Base-by-base conservation (phyloP, 2,888 invertebrate species). In the Cerastis leucographa region DNA sequence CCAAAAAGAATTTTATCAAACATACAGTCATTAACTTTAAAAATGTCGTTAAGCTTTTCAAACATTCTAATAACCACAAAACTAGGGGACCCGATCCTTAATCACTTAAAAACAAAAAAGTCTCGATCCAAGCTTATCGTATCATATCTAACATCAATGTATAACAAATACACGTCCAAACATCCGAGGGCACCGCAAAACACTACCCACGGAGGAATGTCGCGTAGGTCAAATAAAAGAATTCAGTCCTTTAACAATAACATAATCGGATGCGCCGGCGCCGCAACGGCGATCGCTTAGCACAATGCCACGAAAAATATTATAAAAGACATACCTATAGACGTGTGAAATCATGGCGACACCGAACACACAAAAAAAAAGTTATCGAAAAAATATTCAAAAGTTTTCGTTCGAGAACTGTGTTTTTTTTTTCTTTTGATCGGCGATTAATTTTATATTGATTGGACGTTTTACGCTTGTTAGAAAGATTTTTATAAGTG, bases 211-310 rank as follows among this genome's bases (percentile, higher is more conserved):
- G 85, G 86, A 91, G 88, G 94, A 94, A 94, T 93, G 93, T 93
- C 94, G 92, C 93, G 92, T 94, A 93, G 94, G 93, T 95, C 94
- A 95, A 94, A 95, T 95, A 96, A 95, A 96, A 94, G 95, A 94
- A 95, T 94, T 94, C 91, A 93, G 91, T 90, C 92, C 93, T 88
- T 92, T 93, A 93, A 95, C 95, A 95, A 95, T 95, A 95, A 95
- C 95, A 95, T 94, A 94, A 94, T 95, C 94, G 94, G 94, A 92
- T 93, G 94, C 94, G 93, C 94, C 90, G 95, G 95, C 96, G 96
- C 96, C 96, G 94, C 89, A 89, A 88, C 87, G 96, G 90, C 96
- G 95, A 94, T 91, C 91, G 92, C 91, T 91, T 89, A 90, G 89
- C 88, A 88, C 88, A 92, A 92, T 90, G 87, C 88, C 85, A 88